phyloP scores from a whole-genome alignment of 2,113 vertebrate species.

The Argyrosomus japonicus region DNA sequence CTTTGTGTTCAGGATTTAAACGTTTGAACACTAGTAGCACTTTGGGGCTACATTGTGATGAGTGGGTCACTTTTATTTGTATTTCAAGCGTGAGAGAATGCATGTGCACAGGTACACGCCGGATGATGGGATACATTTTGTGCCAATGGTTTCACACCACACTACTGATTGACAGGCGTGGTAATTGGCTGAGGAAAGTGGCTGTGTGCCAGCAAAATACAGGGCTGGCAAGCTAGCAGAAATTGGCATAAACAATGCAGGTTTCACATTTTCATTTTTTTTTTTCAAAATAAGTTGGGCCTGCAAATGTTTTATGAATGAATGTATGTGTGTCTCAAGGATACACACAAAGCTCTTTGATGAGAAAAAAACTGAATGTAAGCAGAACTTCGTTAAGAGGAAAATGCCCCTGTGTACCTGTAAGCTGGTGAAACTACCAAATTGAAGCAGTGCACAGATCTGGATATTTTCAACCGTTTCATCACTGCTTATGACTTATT shows the following conservation, averaged over 20 bases:
- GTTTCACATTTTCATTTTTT: background rate
- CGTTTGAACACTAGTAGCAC: background rate
- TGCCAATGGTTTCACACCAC: background rate
- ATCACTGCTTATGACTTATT: background rate
- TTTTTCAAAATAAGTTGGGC: too few relatives aligned
- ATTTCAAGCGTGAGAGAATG: background rate
- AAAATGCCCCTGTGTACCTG: background rate
- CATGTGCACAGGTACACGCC: background rate
- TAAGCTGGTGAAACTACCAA: background rate
- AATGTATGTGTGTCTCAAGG: background rate
- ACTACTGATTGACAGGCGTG: background rate
- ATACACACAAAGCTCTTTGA: too few relatives aligned
- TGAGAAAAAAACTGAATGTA: background rate
- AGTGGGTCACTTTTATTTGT: background rate
- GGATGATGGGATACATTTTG: background rate
- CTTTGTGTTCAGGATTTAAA: background rate
- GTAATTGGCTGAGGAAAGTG: background rate
- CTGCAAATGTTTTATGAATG: background rate
- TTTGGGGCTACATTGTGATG: background rate
- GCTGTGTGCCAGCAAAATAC: background rate
- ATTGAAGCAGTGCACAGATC: background rate
- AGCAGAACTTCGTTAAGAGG: background rate
- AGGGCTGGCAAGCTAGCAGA: background rate
- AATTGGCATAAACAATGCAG: background rate
- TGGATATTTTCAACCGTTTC: background rate